Conservation (phyloP, 1,140 invertebrate genomes). For the Penaeus chinensis region DNA sequence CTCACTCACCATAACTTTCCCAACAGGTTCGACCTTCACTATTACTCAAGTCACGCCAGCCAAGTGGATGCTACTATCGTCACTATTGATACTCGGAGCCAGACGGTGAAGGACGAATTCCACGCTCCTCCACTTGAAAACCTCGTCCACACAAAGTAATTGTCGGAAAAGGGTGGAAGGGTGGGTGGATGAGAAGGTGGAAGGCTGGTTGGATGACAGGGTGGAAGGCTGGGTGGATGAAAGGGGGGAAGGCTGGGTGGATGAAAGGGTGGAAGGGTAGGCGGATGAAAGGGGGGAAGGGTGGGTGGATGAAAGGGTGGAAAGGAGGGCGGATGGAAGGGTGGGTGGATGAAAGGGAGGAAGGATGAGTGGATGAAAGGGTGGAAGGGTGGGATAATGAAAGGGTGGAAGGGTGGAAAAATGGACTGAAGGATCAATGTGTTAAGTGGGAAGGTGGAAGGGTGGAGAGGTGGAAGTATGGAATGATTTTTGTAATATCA, state of each 20-base stretch:
- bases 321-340: background rate
- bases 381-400: background rate
- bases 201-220: too few species aligned
- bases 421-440: too few species aligned
- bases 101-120: constrained; percentile 23
- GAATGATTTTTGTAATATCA: too few species aligned
- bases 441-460: background rate
- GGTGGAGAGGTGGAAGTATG: background rate
- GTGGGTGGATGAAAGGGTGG: background rate
- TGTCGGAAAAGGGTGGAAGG: background rate
- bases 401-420: background rate
- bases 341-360: background rate
- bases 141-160: constrained; percentile 48
- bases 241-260: too few species aligned
- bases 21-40: constrained; percentile 47
- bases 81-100: constrained; percentile 24
- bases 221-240: too few species aligned
- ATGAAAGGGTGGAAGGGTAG: too few species aligned
- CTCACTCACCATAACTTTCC: background rate
- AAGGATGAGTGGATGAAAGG: background rate
- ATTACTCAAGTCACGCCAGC: constrained; percentile 42
- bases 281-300: too few species aligned
- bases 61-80: constrained; percentile 31
- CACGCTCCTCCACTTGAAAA: constrained; percentile 30
- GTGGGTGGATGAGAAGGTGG: too few species aligned